Evolutionary conservation across 2,113 vertebrate genomes (phyloP), one percentile per base, ranked within the genome.

Genomic region (Melanerpes aurifrons): DNA sequence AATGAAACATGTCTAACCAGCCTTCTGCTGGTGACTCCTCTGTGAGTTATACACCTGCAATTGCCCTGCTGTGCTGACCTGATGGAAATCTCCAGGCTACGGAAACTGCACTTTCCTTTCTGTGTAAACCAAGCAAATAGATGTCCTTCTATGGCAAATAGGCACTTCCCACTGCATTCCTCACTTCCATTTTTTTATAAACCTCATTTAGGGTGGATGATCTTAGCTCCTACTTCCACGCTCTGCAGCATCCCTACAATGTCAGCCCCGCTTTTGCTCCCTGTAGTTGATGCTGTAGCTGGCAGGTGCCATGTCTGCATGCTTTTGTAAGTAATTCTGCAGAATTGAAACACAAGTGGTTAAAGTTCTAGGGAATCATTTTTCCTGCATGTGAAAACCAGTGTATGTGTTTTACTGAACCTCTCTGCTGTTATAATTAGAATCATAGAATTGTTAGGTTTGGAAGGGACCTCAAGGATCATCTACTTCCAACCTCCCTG

Each of bases 121-220:
- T 89, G 89, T 96, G 93, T 95, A 96, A 92, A 96, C 97, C 69
- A 95, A 92, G 81, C 58, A 94, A 97, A 96, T 37, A 96, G 12
- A 58, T 61, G 37, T 90, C 45, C 29, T 81, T 77, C 43, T 80
- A 20, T 19, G 54, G n/a, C 66, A 88, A 81, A 80, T 25, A 89
- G 26, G n/a, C 59, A n/a, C 56, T 93, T 90, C 54, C 26, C 29
- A 12, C 31, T 40, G 10, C 25, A 45, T 40, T 80, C 10, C 2
- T 5, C 15, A 12, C 77, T 77, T 87, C 26, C 35, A 40, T 63
- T 82, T 95, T 95, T 63, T 85, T 43, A 67, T 14, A 26, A 57
- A 47, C 10, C 4, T 75, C 24, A 10, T 10, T 62, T 94, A 45
- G 15, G 43, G 43, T 45, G 47, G 29, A 31, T 47, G 7, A 20